Conservation (phyloP, 37 sponge, comb jelly and placozoan species). For the Dysidea cf. avara region DNA sequence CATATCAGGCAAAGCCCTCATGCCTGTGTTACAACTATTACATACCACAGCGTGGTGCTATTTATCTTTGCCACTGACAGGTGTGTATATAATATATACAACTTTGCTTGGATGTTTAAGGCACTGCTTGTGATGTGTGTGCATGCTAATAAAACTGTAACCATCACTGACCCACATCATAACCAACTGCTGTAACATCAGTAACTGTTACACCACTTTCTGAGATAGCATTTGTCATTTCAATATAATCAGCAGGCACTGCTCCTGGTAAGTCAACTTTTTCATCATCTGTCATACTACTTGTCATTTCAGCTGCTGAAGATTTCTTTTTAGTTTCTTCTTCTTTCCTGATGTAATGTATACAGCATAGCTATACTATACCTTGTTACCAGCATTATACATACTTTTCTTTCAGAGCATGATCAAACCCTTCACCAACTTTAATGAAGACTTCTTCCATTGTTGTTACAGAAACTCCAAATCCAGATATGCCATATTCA, state of each 20-base stretch:
- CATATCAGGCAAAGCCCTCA: no score
- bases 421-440: constrained; percentile 78
- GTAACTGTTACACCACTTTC: background rate
- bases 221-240: background rate
- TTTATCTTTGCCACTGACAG: no score
- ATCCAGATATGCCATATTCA: constrained; percentile 79
- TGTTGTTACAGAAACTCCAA: constrained; percentile 95
- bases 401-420: constrained; percentile 4
- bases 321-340: background rate
- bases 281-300: background rate
- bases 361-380: background rate
- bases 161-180: no score
- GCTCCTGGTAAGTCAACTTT: background rate
- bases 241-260: background rate
- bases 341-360: background rate
- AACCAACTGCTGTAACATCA: no score
- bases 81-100: no score
- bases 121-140: no score
- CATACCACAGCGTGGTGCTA: no score
- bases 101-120: no score
- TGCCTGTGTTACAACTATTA: no score
- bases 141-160: background rate
- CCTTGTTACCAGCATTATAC: background rate
- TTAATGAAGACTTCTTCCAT: no score
- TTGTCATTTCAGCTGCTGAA: background rate